Percentiles rank a stretch among this genome's conserved stretches.
Evolutionary conservation across 2,113 vertebrate species (phyloP).

Genomic region (Corvus cornix): DNA sequence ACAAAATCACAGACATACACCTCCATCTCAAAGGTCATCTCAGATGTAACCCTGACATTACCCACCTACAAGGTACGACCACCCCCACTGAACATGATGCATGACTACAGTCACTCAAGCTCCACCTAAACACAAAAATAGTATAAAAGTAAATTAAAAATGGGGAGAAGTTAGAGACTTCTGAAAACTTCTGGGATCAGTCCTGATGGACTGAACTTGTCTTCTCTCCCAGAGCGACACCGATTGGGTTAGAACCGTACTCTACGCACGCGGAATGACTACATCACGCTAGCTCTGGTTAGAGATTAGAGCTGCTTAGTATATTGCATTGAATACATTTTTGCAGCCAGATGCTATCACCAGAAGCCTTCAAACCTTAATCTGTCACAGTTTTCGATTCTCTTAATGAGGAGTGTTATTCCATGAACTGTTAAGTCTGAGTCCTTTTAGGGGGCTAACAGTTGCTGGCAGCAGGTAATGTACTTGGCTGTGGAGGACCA

Average conservation of each 20-base stretch:
- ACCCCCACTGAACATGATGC: neutral
- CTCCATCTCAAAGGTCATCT: neutral
- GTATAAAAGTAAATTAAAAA: neutral
- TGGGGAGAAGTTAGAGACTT: neutral
- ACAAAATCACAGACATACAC: neutral
- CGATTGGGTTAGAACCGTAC: neutral
- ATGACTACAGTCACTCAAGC: neutral
- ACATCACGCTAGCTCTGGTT: neutral
- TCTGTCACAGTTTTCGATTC: neutral
- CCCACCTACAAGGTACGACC: neutral
- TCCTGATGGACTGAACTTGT: neutral
- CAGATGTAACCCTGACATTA: neutral
- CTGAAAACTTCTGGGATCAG: neutral
- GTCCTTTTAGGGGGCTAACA: neutral
- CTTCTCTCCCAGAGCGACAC: neutral
- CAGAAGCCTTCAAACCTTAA: neutral
- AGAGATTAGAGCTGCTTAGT: neutral
- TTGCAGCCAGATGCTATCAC: neutral
- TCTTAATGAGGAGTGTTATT: neutral
- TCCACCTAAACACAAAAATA: neutral
- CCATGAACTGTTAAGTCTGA: neutral
- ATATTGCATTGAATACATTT: neutral
- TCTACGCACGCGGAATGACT: neutral
- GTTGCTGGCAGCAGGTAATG: neutral
- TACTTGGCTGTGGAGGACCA: accelerated